These are phyloP conservation scores for Euplexia lucipara DNA, from an alignment of 2,888 invertebrate species.

Conservation along the genomic window DNA sequence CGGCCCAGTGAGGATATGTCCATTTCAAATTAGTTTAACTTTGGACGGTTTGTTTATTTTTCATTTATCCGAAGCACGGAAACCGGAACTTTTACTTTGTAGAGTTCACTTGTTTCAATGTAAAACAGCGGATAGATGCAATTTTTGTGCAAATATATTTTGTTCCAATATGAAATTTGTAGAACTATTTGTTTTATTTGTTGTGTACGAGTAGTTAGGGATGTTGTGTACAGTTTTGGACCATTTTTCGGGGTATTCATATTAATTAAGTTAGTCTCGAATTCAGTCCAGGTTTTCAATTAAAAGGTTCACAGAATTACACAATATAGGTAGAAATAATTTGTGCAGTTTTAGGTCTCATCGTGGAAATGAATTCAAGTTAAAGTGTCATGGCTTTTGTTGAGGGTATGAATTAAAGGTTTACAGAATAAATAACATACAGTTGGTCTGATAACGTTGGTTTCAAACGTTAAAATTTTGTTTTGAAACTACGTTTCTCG, in stretches of 20 bases:
- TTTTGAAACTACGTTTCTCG: neutral
- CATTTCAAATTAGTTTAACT: slow-evolving; percentile 77
- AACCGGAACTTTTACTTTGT: slow-evolving; percentile 49
- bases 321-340: neutral
- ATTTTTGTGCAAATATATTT: slow-evolving; percentile 35
- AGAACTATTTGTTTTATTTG: neutral
- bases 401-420: neutral
- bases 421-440: neutral
- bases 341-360: neutral
- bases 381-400: neutral
- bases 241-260: neutral
- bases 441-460: neutral
- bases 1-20: slow-evolving; percentile 62
- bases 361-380: neutral
- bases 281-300: neutral
- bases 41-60: slow-evolving; percentile 69
- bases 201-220: neutral
- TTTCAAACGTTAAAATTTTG: neutral
- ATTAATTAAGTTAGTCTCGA: neutral
- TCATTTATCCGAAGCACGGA: slow-evolving; percentile 59
- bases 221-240: neutral
- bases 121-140: slow-evolving; percentile 37
- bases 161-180: neutral
- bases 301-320: neutral
- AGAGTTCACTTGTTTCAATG: slow-evolving; percentile 48